These are phyloP conservation scores for Megaustenia siamemsis DNA, from an alignment of 2,888 invertebrate species.

Conservation along the genomic window DNA sequence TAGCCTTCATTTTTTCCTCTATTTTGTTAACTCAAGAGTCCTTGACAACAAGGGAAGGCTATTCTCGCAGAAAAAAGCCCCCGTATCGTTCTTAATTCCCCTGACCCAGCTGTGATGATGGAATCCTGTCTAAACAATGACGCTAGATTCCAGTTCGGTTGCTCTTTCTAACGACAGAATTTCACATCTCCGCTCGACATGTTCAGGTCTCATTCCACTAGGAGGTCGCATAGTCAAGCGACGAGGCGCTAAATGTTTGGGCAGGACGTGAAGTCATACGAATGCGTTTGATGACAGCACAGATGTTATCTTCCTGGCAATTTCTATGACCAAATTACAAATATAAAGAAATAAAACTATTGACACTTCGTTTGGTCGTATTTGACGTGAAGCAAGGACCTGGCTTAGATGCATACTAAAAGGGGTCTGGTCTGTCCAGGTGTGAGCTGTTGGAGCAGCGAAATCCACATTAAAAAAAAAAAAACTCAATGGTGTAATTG, in stretches of 20 bases:
- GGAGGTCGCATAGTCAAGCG: not conserved
- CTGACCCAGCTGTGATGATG: not conserved
- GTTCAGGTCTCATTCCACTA: not conserved
- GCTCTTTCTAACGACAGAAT: not conserved
- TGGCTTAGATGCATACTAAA: not conserved
- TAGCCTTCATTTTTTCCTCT: too few relatives aligned
- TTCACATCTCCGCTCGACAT: not conserved
- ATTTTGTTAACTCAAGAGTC: too few relatives aligned
- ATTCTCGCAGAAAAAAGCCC: not conserved
- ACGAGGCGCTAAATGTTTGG: not conserved
- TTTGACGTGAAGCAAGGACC: not conserved
- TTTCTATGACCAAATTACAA: not conserved
- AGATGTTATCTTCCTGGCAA: not conserved
- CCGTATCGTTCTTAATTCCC: not conserved
- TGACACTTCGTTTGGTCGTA: not conserved
- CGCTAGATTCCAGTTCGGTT: not conserved
- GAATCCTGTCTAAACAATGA: not conserved
- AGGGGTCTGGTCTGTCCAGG: not conserved
- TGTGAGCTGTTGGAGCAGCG: too few relatives aligned
- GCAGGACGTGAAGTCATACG: not conserved
- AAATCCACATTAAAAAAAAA: too few relatives aligned
- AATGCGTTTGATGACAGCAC: not conserved
- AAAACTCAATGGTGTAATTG: too few relatives aligned
- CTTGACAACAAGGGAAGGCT: conserved; percentile 5
- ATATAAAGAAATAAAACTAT: not conserved